These are phyloP conservation scores for Tetramorium parvispinum DNA, from an alignment of 1,140 invertebrate genomes.

Conservation along the genomic window DNA sequence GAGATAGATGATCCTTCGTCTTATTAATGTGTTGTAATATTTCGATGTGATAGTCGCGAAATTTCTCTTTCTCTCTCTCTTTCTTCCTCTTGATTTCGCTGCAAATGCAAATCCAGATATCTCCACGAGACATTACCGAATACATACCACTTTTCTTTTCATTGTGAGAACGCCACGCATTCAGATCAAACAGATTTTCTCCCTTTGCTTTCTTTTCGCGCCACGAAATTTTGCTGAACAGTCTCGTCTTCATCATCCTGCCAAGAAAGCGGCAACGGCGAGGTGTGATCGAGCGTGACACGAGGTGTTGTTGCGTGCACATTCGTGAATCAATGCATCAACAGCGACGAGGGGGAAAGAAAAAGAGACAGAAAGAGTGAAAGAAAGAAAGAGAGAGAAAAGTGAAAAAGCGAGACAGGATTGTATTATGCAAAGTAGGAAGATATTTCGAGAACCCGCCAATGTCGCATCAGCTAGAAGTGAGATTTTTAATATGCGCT, in stretches of 20 bases:
- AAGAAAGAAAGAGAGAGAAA: background rate
- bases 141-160: background rate
- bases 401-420: background rate
- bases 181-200: constrained; percentile 24
- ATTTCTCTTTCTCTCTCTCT: constrained; percentile 24
- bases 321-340: background rate
- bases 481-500: constrained; percentile 18
- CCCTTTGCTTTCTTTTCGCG: constrained; percentile 16
- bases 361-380: background rate
- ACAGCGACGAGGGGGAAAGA: background rate
- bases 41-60: constrained; percentile 11
- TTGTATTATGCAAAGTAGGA: constrained; percentile 38
- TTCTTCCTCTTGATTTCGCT: background rate
- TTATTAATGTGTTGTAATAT: background rate
- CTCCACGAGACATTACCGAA: background rate
- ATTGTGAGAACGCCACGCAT: background rate
- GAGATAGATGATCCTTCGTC: background rate
- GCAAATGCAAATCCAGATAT: background rate
- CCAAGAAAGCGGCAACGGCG: background rate
- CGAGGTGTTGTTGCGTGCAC: background rate
- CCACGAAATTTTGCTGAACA: background rate
- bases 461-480: constrained; percentile 23
- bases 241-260: background rate
- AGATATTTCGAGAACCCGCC: constrained; percentile 42
- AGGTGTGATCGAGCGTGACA: background rate